These are phyloP conservation scores for Nerophis ophidion DNA, from an alignment of 2,113 vertebrate species.

Conservation along the genomic window DNA sequence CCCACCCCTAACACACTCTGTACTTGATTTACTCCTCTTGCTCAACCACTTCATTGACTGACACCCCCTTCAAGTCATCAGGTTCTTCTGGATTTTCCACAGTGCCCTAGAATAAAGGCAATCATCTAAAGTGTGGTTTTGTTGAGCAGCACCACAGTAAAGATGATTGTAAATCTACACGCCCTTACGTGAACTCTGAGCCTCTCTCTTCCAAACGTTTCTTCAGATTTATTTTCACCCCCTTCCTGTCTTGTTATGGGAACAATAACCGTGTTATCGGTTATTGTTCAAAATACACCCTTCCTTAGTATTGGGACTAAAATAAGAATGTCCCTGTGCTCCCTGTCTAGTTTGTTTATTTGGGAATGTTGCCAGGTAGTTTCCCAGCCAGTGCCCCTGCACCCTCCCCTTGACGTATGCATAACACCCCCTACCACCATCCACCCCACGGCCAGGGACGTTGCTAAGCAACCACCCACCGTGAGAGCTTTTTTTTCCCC, in stretches of 20 bases:
- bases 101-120: not conserved
- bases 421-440: conserved; percentile 14
- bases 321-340: conserved; percentile 3
- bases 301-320: not conserved
- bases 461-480: conserved; percentile 66
- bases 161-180: not conserved
- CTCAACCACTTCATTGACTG: conserved; percentile 3
- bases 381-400: conserved; percentile 60
- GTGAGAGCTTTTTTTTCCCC: conserved; percentile 38
- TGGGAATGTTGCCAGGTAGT: conserved; percentile 70
- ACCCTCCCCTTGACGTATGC: conserved; percentile 38
- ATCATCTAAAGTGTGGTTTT: not conserved
- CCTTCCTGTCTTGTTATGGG: too few relatives aligned
- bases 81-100: not conserved
- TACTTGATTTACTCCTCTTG: conserved; percentile 25
- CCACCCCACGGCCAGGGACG: conserved; percentile 23
- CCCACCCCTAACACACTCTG: conserved; percentile 45
- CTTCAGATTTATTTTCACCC: not conserved
- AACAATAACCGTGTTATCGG: too few relatives aligned
- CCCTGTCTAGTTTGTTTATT: conserved; percentile 57
- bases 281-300: not conserved
- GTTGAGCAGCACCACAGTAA: too few relatives aligned
- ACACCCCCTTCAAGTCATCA: not conserved
- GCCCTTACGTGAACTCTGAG: not conserved
- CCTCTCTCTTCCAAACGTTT: not conserved